Base-by-base conservation (phyloP, 2,888 invertebrate genomes). In the Chrysolina oricalcia region DNA sequence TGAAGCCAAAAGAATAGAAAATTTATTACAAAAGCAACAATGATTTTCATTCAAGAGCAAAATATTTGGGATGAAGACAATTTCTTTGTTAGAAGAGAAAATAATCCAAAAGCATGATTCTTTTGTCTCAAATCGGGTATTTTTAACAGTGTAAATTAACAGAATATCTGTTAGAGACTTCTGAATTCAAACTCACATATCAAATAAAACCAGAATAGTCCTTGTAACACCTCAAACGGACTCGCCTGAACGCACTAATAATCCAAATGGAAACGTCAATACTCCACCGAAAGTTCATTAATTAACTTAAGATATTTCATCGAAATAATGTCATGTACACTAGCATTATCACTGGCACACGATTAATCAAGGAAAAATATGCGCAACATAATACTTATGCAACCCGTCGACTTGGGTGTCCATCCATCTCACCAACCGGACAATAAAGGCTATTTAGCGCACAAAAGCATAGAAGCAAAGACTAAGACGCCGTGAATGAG, bases 331-430 rank as follows among this genome's bases (percentile, higher is more conserved):
- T 68, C 53, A 68, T 68, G 70, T 70, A 40, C 21, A 62, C 27
- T 62, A 59, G 62, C 48, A 48, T 63, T 70, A 46, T 63, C 53
- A 63, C n/a, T 21, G 70, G 43, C 70, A 59, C 59, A 70, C 59
- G 21, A 70, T 70, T 70, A 63, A 70, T 70, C 63, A 70, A 62
- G 48, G 48, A 46, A 70, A 70, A 70, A 70, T 23, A 64, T 70
- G 46, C 46, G 62, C 70, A 63, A 48, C 23, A 17, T 19, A 62
- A 46, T 41, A 1, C 59, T 70, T 70, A 23, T 48, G 70, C 56
- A 70, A 70, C 56, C 59, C 56, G 19, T 70, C 70, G 40, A 43
- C 70, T 62, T 70, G 70, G 70, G 70, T 70, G 70, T 70, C 46
- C 70, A 48, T 62, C 46, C 65, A 19, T 43, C 43, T 43, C 65